Base-by-base conservation (phyloP, 2,888 invertebrate genomes). In the Unio pictorum region DNA sequence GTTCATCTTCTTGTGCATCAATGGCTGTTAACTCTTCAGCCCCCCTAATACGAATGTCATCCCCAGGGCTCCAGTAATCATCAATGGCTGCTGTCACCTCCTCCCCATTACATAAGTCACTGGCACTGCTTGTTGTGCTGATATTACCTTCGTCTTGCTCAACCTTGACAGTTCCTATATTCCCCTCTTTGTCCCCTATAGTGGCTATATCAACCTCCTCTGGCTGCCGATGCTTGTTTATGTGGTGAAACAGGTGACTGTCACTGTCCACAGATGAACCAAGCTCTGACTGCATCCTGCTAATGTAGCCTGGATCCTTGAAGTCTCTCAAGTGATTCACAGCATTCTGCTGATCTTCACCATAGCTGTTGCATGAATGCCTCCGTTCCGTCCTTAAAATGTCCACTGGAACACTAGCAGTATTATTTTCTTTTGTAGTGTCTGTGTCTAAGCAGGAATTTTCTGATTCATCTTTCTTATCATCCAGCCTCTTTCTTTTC, bases 191-290 rank as follows among this genome's bases (percentile, higher is more conserved):
- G 11, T 71, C 80, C 15, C 45, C 45, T 11, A 2, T 45, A 15
- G 45, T 45, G 57, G 66, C 59, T 23, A 76, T 72, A 59, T 75
- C 74, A 55, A 74, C 59, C 17, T 75, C 75, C 56, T 76, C 71
- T 59, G 74, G 64, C 67, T 82, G 69, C 64, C 80, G 77, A 55
- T 75, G 76, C 61, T 79, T 74, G 45, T 11, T 15, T 45, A 45
- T 15, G 4, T 45, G 45, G 15, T 45, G 45, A 45, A 45, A 45
- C 54, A 86, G 75, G 66, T 84, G 81, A 74, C 83, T 84, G 58
- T 87, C 88, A 71, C 87, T 87, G 67, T 88, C 89, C 0, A 85
- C 85, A 7, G 88, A 88, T 8, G 88, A 88, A 4, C 87, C 86
- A 23, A 89, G 70, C 67, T 88, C 88, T 26, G 81, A 80, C 55